Evolutionary conservation across 2,888 invertebrate species (phyloP).

Genomic region (Gerris lacustris): DNA sequence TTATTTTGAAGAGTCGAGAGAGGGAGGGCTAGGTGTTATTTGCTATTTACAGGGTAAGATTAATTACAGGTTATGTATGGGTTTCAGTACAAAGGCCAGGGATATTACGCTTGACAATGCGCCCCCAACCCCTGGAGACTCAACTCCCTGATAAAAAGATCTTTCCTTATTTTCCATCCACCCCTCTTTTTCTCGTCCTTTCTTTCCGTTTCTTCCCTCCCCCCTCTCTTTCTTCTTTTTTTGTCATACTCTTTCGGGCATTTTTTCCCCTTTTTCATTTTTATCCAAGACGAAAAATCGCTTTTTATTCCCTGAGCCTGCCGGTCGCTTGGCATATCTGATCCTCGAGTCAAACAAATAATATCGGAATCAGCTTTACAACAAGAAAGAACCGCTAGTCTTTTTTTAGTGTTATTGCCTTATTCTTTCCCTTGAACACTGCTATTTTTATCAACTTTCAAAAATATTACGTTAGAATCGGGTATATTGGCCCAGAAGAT

Average conservation of each 20-base stretch:
- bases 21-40: background rate
- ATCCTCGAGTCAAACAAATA: conserved; percentile 24
- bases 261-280: background rate
- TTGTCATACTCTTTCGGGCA: background rate
- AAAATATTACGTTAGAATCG: background rate
- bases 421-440: background rate
- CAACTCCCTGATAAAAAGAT: background rate
- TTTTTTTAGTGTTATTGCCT: conserved; percentile 1
- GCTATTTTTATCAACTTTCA: background rate
- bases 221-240: background rate
- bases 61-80: conserved; percentile 3
- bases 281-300: background rate
- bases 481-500: background rate
- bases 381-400: background rate
- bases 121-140: background rate
- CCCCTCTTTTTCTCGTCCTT: background rate
- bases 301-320: background rate
- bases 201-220: background rate
- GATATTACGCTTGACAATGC: conserved; percentile 1
- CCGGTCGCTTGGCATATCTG: conserved; percentile 8
- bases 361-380: conserved; percentile 22
- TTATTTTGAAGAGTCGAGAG: background rate
- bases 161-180: background rate
- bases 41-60: background rate
- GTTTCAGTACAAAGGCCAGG: background rate